phyloP scores from a whole-genome alignment of 2,797 vertebrate genomes.

The Manis pentadactyla region DNA sequence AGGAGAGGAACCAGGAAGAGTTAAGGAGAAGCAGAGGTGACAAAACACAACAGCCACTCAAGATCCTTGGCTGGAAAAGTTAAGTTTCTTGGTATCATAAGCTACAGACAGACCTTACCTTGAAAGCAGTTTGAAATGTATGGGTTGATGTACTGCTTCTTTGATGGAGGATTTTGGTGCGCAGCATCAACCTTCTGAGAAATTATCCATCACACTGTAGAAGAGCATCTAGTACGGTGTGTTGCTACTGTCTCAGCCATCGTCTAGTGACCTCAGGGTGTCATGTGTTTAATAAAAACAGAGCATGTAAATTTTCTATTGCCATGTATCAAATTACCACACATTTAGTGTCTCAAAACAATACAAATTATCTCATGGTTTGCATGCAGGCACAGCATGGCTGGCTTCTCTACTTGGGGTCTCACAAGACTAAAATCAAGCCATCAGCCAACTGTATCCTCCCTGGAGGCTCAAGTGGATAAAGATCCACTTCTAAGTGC shows the following conservation, averaged over 20 bases:
- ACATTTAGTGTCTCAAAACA: not conserved
- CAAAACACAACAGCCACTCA: not conserved
- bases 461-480: not conserved
- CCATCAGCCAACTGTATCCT: not conserved
- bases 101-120: not conserved
- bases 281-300: not conserved
- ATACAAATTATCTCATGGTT: not conserved
- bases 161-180: not conserved
- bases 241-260: not conserved
- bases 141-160: not conserved
- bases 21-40: not conserved
- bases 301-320: not conserved
- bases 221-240: not conserved
- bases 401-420: not conserved
- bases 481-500: not conserved
- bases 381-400: not conserved
- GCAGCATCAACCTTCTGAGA: not conserved
- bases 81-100: conserved; percentile 6
- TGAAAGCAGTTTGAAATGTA: not conserved
- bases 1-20: not conserved
- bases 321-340: not conserved
- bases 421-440: not conserved
- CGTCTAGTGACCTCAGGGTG: not conserved
- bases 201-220: not conserved
- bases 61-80: not conserved